phyloP scores from a whole-genome alignment of 2,797 vertebrate species.

The Selene dorsalis region DNA sequence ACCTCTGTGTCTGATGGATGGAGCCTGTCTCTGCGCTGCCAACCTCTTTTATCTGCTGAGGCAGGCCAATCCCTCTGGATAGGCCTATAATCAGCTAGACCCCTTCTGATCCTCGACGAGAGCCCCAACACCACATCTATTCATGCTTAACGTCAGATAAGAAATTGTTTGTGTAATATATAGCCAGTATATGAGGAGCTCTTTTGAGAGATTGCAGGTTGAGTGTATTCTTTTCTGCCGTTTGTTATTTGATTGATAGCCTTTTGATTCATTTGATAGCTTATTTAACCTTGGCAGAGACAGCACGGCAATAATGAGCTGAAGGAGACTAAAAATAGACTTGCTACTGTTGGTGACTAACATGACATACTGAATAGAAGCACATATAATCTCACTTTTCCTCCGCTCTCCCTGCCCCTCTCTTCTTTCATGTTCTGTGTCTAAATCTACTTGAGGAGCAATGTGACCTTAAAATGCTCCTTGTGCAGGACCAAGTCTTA shows the following conservation, averaged over 20 bases:
- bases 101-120: slow-evolving; percentile 71
- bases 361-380: slow-evolving; percentile 35
- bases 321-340: slow-evolving; percentile 57
- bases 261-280: slow-evolving; percentile 82
- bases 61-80: slow-evolving; percentile 74
- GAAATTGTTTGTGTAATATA: slow-evolving; percentile 78
- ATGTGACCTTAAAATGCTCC: slow-evolving; percentile 39
- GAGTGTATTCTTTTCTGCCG: slow-evolving; percentile 22
- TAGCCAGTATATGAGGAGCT: slow-evolving; percentile 44
- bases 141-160: slow-evolving; percentile 79
- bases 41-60: slow-evolving; percentile 78
- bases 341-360: slow-evolving; percentile 38
- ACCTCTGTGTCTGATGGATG: slow-evolving; percentile 79
- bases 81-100: slow-evolving; percentile 78
- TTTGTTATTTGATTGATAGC: slow-evolving; percentile 61
- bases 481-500: not conserved
- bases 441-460: slow-evolving; percentile 36
- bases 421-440: not conserved
- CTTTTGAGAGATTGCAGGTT: slow-evolving; percentile 73
- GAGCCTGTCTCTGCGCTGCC: slow-evolving; percentile 66
- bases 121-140: slow-evolving; percentile 67
- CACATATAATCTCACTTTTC: too few relatives aligned
- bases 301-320: slow-evolving; percentile 23
- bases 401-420: too few relatives aligned
- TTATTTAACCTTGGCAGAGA: slow-evolving; percentile 82